Conservation (phyloP, 2,113 vertebrate genomes). For the Camelus bactrianus region DNA sequence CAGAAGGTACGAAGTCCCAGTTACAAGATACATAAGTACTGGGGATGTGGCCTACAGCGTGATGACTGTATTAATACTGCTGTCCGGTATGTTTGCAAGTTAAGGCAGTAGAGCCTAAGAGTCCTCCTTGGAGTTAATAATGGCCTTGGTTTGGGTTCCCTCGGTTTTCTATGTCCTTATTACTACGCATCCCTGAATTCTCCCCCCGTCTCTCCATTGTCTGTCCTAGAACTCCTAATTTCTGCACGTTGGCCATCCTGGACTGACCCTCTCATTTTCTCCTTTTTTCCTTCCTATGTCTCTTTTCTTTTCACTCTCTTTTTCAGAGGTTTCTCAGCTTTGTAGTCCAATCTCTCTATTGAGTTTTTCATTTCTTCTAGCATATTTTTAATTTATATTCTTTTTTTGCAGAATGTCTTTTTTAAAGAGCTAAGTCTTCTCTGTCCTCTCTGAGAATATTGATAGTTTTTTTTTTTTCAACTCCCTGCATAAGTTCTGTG, state of each 20-base stretch:
- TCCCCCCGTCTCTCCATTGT: not conserved
- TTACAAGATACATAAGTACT: no score
- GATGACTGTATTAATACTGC: no score
- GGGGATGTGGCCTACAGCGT: no score
- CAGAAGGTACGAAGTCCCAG: no score
- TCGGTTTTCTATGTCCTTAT: not conserved
- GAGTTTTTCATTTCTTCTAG: not conserved
- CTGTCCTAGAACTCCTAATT: not conserved
- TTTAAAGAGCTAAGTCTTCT: not conserved
- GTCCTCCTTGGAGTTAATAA: not conserved
- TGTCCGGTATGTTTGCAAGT: no score
- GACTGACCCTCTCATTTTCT: not conserved
- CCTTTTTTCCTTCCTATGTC: not conserved
- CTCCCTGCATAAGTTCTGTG: not conserved
- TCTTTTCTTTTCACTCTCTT: not conserved
- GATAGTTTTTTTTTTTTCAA: not conserved
- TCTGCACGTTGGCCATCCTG: not conserved
- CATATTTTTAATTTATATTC: not conserved
- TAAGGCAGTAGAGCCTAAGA: no score
- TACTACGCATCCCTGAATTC: not conserved
- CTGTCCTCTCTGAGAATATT: not conserved
- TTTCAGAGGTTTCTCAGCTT: not conserved
- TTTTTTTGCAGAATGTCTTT: not conserved
- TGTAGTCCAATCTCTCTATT: not conserved
- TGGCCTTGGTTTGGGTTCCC: not conserved